Percentiles rank a stretch among this genome's conserved stretches.
Conservation (phyloP, 1,140 invertebrate species). For the Aricia agestis region DNA sequence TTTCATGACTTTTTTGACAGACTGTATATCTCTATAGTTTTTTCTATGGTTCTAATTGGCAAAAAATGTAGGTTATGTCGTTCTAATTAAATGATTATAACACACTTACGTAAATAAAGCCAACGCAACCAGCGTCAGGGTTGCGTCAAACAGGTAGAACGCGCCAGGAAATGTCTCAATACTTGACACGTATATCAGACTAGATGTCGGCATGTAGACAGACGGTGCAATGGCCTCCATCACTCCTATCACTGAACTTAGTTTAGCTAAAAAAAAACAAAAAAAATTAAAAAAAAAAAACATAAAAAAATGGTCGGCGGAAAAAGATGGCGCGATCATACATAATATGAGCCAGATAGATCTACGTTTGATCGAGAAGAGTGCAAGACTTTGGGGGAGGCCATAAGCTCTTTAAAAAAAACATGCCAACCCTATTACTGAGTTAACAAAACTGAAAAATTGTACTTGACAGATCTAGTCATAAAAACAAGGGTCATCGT, state of each 20-base stretch:
- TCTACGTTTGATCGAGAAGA: no score
- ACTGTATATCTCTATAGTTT: no score
- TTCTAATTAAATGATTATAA: not conserved
- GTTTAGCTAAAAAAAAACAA: constrained; percentile 73
- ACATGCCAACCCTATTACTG: not conserved
- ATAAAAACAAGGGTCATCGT: not conserved
- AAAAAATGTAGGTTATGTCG: not conserved
- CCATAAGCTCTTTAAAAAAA: not conserved
- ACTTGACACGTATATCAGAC: constrained; percentile 73
- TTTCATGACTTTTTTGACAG: no score
- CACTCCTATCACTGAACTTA: constrained; percentile 76
- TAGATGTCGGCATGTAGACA: constrained; percentile 75
- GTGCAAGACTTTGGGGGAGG: no score
- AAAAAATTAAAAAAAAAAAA: constrained; percentile 13
- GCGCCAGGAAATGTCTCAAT: constrained; percentile 71
- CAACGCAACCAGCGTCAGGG: constrained; percentile 60
- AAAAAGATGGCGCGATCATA: no score
- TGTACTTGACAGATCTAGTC: not conserved
- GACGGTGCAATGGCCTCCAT: constrained; percentile 76
- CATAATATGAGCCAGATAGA: no score
- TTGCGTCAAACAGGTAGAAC: constrained; percentile 74
- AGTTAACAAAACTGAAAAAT: not conserved
- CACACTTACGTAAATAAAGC: constrained; percentile 63
- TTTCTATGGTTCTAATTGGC: not conserved
- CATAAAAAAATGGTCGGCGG: no score